Percentiles rank a stretch among this genome's conserved stretches.
phyloP scores from a whole-genome alignment of 2,888 invertebrate genomes.

The Carterocephalus palaemon region DNA sequence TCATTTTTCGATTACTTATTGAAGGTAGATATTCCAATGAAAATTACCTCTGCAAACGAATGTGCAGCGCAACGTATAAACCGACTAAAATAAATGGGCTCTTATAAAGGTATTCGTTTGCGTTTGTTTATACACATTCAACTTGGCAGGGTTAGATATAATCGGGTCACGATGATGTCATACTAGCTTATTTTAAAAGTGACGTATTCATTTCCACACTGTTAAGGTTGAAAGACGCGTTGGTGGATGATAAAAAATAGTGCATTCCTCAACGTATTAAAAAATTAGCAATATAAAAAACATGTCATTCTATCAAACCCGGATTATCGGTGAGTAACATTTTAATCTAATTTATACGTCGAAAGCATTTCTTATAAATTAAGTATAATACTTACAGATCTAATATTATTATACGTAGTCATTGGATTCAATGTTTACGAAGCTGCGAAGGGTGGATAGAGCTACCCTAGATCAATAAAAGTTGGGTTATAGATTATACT shows the following conservation, averaged over 20 bases:
- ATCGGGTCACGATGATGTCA: slow-evolving; percentile 71
- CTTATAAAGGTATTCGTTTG: background rate
- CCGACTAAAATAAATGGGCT: slow-evolving; percentile 38
- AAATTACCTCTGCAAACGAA: slow-evolving; percentile 23
- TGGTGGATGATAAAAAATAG: slow-evolving; percentile 6
- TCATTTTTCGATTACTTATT: slow-evolving; percentile 11
- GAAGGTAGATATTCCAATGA: slow-evolving; percentile 30
- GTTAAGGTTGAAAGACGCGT: slow-evolving; percentile 6
- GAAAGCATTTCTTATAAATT: too few species aligned
- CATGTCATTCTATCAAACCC: slow-evolving; percentile 58
- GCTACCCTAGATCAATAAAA: too few species aligned
- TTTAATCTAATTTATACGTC: slow-evolving; percentile 6
- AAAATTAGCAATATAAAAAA: slow-evolving; percentile 27
- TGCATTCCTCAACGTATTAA: background rate
- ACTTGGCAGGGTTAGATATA: slow-evolving; percentile 46
- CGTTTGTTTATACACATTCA: slow-evolving; percentile 18
- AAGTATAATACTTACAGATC: background rate
- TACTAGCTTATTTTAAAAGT: slow-evolving; percentile 69
- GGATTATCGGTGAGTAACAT: slow-evolving; percentile 53
- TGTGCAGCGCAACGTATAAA: slow-evolving; percentile 33
- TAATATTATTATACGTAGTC: too few species aligned
- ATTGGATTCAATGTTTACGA: too few species aligned
- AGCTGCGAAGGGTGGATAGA: too few species aligned
- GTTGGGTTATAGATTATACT: too few species aligned
- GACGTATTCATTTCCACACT: slow-evolving; percentile 59